Conservation (phyloP, 2,797 vertebrate species). For the Emys orbicularis region DNA sequence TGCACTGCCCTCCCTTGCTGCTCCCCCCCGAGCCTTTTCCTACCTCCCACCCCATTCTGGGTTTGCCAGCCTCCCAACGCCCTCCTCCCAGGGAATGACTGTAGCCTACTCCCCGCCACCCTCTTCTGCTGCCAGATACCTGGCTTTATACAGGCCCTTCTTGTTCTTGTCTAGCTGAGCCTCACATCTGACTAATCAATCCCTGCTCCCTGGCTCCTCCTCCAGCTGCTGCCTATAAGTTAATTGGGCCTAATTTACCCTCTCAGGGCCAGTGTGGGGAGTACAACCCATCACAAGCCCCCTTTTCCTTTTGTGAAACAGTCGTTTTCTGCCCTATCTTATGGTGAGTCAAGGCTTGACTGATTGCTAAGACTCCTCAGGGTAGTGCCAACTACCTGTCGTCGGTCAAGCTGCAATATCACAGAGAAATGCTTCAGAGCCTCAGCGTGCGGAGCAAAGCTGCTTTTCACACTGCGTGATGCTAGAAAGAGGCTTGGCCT, state of each 20-base stretch:
- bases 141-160: background rate
- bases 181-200: background rate
- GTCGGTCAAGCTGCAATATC: background rate
- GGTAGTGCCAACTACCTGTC: background rate
- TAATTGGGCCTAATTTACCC: background rate
- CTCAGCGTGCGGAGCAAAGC: background rate
- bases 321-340: background rate
- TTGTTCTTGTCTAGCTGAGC: background rate
- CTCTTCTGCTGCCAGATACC: background rate
- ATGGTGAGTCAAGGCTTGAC: background rate
- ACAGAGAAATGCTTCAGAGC: background rate
- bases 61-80: background rate
- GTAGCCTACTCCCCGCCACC: background rate
- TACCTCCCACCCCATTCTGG: background rate
- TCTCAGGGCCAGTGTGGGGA: background rate
- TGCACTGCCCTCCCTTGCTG: background rate
- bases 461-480: background rate
- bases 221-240: background rate
- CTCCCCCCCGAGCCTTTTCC: background rate
- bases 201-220: background rate
- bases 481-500: background rate
- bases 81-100: background rate
- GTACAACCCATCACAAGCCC: background rate
- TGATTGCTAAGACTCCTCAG: background rate
- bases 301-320: background rate